Evolutionary conservation across 2,888 invertebrate species (phyloP).

Genomic region (Eupeodes luniger): DNA sequence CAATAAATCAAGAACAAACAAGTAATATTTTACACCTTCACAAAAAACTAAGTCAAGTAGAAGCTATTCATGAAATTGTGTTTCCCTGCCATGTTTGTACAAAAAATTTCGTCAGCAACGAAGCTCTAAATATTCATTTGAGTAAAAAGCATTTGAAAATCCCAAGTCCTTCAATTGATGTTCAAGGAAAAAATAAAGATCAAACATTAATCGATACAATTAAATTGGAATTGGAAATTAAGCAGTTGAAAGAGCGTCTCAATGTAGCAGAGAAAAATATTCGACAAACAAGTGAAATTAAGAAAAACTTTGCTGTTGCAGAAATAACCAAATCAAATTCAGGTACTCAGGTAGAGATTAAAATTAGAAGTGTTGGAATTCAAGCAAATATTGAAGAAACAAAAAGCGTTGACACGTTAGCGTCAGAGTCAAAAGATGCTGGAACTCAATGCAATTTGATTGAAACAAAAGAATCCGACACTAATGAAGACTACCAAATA

Average conservation of each 20-base stretch:
- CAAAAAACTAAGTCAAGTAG: constrained; percentile 82
- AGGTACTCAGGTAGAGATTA: constrained; percentile 38
- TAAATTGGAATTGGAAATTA: constrained; percentile 87
- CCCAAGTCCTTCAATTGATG: constrained; percentile 38
- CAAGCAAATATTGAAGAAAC: constrained; percentile 12
- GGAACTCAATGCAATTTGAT: constrained; percentile 52
- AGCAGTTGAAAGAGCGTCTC: constrained; percentile 87
- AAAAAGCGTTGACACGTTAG: background rate
- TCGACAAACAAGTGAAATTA: constrained; percentile 77
- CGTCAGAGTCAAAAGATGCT: constrained; percentile 23
- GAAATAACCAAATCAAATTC: constrained; percentile 22
- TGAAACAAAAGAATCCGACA: constrained; percentile 38
- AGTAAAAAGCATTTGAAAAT: constrained; percentile 80
- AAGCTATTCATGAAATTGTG: constrained; percentile 82
- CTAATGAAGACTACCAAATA: background rate
- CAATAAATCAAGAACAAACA: constrained; percentile 79
- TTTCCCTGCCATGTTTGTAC: constrained; percentile 83
- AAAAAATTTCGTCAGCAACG: constrained; percentile 83
- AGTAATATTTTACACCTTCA: constrained; percentile 82
- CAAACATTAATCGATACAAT: constrained; percentile 86
- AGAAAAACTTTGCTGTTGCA: constrained; percentile 44
- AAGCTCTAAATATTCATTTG: constrained; percentile 82
- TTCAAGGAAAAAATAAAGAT: constrained; percentile 81
- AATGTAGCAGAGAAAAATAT: constrained; percentile 87
- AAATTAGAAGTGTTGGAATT: constrained; percentile 40